Evolutionary conservation across 2,888 invertebrate genomes (phyloP).

Genomic region (Caenorhabditis sp.): DNA sequence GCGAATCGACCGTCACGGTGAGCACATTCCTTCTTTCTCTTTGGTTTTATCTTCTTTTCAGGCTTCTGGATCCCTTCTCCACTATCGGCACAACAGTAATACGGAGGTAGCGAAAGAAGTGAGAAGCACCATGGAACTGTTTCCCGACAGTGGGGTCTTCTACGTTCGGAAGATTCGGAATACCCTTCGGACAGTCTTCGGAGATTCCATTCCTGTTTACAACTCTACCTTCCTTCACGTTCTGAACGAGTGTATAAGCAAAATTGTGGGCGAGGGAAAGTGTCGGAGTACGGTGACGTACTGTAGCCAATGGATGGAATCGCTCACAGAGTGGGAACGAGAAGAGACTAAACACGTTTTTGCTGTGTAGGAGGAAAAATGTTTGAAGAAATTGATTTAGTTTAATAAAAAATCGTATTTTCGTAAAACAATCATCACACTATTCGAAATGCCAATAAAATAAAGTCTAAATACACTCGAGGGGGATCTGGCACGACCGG

Average conservation of each 20-base stretch:
- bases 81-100: conserved; percentile 43
- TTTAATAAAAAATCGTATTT: no score
- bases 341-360: conserved; percentile 8
- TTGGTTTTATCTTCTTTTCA: background rate
- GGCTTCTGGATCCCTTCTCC: conserved; percentile 34
- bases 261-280: conserved; percentile 40
- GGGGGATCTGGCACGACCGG: no score
- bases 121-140: conserved; percentile 3
- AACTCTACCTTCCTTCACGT: conserved; percentile 27
- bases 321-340: conserved; percentile 21
- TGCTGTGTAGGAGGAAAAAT: background rate
- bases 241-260: conserved; percentile 27
- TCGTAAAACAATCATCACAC: no score
- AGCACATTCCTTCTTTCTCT: background rate
- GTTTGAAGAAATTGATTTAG: background rate
- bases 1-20: conserved; percentile 15
- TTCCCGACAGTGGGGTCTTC: conserved; percentile 2
- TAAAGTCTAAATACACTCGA: conserved; percentile 47
- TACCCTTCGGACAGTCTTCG: conserved; percentile 10
- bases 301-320: conserved; percentile 26
- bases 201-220: background rate
- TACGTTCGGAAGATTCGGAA: conserved; percentile 24
- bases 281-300: conserved; percentile 38
- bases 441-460: no score
- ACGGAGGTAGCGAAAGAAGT: conserved; percentile 8